Evolutionary conservation across 2,888 invertebrate genomes (phyloP), one percentile per base, ranked within the genome.

Genomic region (Plagiodera versicolora): DNA sequence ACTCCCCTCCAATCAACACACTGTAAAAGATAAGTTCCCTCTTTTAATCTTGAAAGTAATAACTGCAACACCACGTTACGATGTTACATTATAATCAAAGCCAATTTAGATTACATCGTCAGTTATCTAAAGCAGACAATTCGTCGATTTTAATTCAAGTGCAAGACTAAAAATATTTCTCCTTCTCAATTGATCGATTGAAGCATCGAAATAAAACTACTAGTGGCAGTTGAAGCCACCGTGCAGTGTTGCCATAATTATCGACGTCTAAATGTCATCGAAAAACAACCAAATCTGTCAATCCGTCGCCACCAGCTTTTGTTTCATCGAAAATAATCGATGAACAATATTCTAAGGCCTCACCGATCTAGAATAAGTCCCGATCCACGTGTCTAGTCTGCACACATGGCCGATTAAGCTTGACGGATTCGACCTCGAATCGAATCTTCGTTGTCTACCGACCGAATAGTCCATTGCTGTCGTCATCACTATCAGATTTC

Each of bases 371-470:
- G n/a, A n/a, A n/a, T n/a, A n/a, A n/a, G n/a, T n/a, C n/a, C n/a
- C n/a, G n/a, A n/a, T n/a, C n/a, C n/a, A n/a, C n/a, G n/a, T n/a
- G n/a, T n/a, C n/a, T n/a, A 50, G 9, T 50, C 50, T 17, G 28
- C 51, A 45, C 52, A 58, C 58, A 51, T 58, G 58, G 45, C 44
- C 58, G 52, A 35, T 45, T 52, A 19, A 58, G 58, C 58, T 30
- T 58, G 50, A 58, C 52, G 51, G 51, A 51, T 51, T 58, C 45
- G 46, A 20, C 51, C 51, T 47, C 52, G 18, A 39, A 46, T 16
- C 17, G 30, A 16, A 58, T 58, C 51, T 58, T 58, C 46, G 51
- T 58, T 58, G 58, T 58, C 46, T 52, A 52, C 51, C 49, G 47
- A 52, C 19, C 6, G 24, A 51, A 19, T 18, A 18, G 18, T 32